These are phyloP conservation scores for Cancer borealis DNA, from an alignment of 2,888 invertebrate species.

Conservation along the genomic window DNA sequence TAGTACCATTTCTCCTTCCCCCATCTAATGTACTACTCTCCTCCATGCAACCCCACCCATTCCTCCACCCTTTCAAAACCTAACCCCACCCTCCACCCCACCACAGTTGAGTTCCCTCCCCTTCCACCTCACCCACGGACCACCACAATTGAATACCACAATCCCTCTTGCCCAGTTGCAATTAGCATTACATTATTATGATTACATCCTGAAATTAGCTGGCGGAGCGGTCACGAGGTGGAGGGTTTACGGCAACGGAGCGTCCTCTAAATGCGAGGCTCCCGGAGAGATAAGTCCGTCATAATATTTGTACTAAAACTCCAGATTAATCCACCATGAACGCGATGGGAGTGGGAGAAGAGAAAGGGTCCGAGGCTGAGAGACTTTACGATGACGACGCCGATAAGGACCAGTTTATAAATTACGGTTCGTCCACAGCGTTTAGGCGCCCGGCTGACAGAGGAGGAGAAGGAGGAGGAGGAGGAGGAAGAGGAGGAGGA, in stretches of 20 bases:
- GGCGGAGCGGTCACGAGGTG: conserved; percentile 26
- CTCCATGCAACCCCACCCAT: not conserved
- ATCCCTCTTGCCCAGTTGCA: conserved; percentile 47
- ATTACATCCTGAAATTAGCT: conserved; percentile 54
- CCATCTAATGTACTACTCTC: not conserved
- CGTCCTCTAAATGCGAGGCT: not conserved
- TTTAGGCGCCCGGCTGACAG: conserved; percentile 22
- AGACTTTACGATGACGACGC: not conserved
- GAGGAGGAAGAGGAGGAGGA: not conserved
- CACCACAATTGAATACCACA: conserved; percentile 42
- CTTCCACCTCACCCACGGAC: not conserved
- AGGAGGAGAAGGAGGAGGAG: not conserved
- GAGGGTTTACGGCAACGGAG: not conserved
- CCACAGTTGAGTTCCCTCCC: not conserved
- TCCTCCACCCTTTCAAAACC: not conserved
- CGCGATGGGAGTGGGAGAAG: not conserved
- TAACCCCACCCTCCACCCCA: not conserved
- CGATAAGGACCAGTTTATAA: conserved; percentile 8
- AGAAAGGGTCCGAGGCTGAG: not conserved
- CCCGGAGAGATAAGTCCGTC: conserved; percentile 33
- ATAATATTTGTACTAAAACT: not conserved
- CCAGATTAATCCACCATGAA: conserved; percentile 24
- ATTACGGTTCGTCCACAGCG: conserved; percentile 33
- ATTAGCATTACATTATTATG: conserved; percentile 64
- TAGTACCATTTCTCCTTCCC: not conserved